These are phyloP conservation scores for Stenopsyche tienmushanensis DNA, from an alignment of 1,140 invertebrate genomes.

Conservation along the genomic window DNA sequence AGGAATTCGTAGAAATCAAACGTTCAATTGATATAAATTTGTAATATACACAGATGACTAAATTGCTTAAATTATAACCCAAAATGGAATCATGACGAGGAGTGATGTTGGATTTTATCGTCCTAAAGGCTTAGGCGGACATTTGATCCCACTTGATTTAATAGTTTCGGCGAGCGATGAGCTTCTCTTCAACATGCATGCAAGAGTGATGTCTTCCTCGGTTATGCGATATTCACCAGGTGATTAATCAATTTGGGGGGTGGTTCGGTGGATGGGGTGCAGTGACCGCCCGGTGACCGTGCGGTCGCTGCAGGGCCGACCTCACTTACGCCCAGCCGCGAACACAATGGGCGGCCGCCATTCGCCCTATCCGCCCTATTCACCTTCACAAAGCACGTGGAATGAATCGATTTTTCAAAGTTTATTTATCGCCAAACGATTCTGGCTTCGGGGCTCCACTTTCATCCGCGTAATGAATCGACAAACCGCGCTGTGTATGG, in stretches of 20 bases:
- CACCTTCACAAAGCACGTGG: background rate
- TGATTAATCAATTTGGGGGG: slow-evolving; percentile 22
- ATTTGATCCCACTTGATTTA: background rate
- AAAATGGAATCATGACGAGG: no score
- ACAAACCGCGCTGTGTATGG: no score
- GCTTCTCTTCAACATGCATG: background rate
- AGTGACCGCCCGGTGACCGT: background rate
- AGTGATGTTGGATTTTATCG: no score
- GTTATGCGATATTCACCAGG: background rate
- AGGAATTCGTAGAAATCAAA: no score
- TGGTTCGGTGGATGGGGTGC: background rate
- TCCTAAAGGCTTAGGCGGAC: no score
- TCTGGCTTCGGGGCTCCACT: background rate
- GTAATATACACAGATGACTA: background rate
- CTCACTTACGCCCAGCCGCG: background rate
- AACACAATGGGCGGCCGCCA: background rate
- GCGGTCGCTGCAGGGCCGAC: background rate
- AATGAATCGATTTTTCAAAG: slow-evolving; percentile 9
- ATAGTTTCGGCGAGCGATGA: background rate
- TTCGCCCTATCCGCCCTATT: background rate
- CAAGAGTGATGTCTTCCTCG: background rate
- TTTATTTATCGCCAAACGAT: background rate
- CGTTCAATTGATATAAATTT: background rate
- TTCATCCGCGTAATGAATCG: no score
- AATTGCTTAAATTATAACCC: background rate